Base-by-base conservation (phyloP, 2,113 vertebrate genomes). In the Cyprinus carpio region DNA sequence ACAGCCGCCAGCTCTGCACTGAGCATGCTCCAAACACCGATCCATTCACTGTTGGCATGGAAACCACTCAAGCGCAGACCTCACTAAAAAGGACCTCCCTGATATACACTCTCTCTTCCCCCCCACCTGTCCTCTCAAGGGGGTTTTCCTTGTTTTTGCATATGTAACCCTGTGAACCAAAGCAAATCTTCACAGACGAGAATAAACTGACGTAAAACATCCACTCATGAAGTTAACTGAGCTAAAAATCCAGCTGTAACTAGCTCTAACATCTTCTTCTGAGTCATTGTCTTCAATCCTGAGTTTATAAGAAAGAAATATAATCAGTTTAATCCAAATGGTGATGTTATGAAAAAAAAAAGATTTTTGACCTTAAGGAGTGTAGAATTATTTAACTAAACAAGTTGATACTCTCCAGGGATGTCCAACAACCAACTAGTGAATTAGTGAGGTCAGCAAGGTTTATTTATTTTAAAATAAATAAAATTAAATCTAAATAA, bases 11-110 rank as follows among this genome's bases (percentile, higher is more conserved):
- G 87, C 74, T 86, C 67, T 18, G 56, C 82, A 89, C 87, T 88
- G 88, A 89, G 88, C 88, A 89, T 89, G 88, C 88, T 89, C 88
- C 78, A 82, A 84, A 62, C 72, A 77, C 31, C 31, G 77, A 60
- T 81, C 85, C 74, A 51, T 34, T 87, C 76, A 29, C 37, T 9
- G 86, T 87, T 84, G 87, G 82, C 87, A 89, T 89, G 85, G 88
- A 79, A 87, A 89, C 88, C 75, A 84, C 54, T 86, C 81, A 88
- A 89, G 87, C 88, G 86, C 86, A 89, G 84, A 87, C 46, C 75
- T 81, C 62, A 87, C 82, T 83, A 78, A 77, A 65, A 69, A 88
- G 87, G 88, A 87, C 85, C 86, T 87, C 82, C 69, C 79, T 71
- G 60, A 80, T 64, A 84, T 49, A 56, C 79, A 10, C 54, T 40